Percentiles rank a stretch among this genome's conserved stretches.
phyloP scores from a whole-genome alignment of 2,797 vertebrate species.

The Bradypus variegatus region DNA sequence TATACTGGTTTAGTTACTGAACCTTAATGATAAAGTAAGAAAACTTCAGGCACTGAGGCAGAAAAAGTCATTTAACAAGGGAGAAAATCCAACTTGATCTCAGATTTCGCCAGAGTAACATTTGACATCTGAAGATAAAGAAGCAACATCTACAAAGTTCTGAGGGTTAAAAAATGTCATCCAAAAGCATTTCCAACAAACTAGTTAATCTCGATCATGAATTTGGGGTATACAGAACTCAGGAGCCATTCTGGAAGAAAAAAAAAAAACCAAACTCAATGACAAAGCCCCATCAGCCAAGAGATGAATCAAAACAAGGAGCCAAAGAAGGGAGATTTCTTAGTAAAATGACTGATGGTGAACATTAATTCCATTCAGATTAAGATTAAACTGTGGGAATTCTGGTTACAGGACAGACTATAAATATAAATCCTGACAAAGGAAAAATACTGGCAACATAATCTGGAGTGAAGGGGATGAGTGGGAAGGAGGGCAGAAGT shows the following conservation, averaged over 20 bases:
- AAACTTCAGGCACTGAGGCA: neutral
- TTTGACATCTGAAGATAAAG: neutral
- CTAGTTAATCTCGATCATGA: neutral
- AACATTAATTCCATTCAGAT: conserved; percentile 26
- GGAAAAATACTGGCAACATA: conserved; percentile 26
- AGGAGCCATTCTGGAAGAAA: neutral
- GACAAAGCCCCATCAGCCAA: conserved; percentile 40
- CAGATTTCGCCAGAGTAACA: neutral
- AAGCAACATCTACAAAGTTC: neutral
- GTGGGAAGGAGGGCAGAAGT: neutral
- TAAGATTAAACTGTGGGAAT: conserved; percentile 39
- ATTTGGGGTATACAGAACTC: neutral
- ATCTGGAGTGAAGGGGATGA: neutral
- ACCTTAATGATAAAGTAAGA: conserved; percentile 24
- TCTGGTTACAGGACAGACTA: conserved; percentile 30
- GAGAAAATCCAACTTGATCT: neutral
- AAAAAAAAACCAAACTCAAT: neutral
- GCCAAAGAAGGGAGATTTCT: neutral
- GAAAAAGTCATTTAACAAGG: neutral
- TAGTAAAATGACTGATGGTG: neutral
- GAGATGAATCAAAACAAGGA: conserved; percentile 35
- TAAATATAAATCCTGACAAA: conserved; percentile 49
- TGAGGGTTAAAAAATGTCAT: neutral
- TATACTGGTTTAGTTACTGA: conserved; percentile 21
- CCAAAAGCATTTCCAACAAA: neutral